Evolutionary conservation across 2,113 vertebrate genomes (phyloP).

Genomic region (Protobothrops flavoviridis): DNA sequence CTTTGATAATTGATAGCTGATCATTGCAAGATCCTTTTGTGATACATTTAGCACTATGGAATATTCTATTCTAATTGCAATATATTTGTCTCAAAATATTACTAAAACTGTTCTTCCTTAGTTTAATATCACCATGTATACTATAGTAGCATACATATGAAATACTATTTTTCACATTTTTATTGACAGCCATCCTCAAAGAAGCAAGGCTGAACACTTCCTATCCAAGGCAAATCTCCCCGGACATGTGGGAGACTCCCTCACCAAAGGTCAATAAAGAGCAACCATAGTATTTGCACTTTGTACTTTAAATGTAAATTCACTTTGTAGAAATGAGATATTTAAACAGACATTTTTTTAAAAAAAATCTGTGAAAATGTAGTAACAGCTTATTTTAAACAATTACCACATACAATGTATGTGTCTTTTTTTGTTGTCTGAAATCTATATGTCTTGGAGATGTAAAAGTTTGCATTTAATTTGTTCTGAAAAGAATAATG

Average conservation of each 20-base stretch:
- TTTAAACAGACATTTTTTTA: constrained; percentile 86
- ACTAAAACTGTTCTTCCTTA: background rate
- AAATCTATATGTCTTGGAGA: constrained; percentile 73
- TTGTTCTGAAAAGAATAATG: constrained; percentile 43
- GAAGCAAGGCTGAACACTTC: constrained; percentile 84
- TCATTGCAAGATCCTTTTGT: background rate
- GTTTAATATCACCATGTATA: background rate
- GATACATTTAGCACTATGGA: background rate
- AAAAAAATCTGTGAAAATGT: constrained; percentile 85
- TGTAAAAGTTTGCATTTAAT: constrained; percentile 79
- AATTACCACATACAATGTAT: constrained; percentile 93
- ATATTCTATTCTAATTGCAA: background rate
- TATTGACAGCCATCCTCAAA: constrained; percentile 79
- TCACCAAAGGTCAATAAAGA: constrained; percentile 85
- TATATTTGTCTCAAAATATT: background rate
- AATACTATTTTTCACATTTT: constrained; percentile 22
- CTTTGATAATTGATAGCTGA: background rate
- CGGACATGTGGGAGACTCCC: constrained; percentile 69
- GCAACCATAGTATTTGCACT: constrained; percentile 96
- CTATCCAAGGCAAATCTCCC: constrained; percentile 55
- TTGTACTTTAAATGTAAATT: constrained; percentile 99
- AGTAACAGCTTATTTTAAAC: constrained; percentile 77
- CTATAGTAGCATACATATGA: background rate
- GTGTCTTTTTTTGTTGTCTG: constrained; percentile 81
- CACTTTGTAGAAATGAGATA: constrained; percentile 95